A percentile compares a stretch with the other conserved stretches of the same genome.
phyloP scores from a whole-genome alignment of 2,888 invertebrate species.

The Sesia apiformis region DNA sequence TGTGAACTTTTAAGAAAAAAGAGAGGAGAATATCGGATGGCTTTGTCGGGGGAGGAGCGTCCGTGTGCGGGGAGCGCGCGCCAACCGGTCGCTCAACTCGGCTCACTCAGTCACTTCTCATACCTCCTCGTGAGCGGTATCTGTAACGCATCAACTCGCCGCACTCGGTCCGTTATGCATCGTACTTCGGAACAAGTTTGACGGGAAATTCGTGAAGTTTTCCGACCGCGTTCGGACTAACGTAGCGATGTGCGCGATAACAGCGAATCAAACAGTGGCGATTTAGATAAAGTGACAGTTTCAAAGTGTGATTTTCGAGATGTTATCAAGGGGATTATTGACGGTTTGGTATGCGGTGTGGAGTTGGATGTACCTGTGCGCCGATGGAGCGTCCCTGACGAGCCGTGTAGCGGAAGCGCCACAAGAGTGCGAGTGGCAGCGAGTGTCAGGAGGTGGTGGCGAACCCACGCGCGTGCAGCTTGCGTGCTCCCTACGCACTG shows the following conservation, averaged over 20 bases:
- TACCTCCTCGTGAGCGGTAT: constrained; percentile 38
- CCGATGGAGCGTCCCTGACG: constrained; percentile 60
- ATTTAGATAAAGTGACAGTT: constrained; percentile 66
- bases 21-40: constrained; percentile 44
- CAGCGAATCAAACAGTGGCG: constrained; percentile 52
- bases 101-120: constrained; percentile 51
- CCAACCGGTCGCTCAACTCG: constrained; percentile 63
- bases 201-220: constrained; percentile 71
- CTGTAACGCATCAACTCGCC: constrained; percentile 27
- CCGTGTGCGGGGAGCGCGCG: constrained; percentile 55
- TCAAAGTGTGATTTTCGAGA: constrained; percentile 61
- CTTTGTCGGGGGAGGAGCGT: constrained; percentile 67
- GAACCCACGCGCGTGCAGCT: constrained; percentile 75
- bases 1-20: constrained; percentile 58
- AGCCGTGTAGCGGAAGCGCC: constrained; percentile 77
- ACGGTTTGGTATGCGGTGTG: constrained; percentile 50
- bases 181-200: constrained; percentile 72
- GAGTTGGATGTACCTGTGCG: constrained; percentile 52
- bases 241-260: constrained; percentile 63
- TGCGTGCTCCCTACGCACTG: constrained; percentile 78
- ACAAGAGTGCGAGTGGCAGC: constrained; percentile 83
- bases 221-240: constrained; percentile 57
- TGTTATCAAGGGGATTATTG: constrained; percentile 65
- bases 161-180: constrained; percentile 62
- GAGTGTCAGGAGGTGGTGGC: constrained; percentile 67